A percentile compares a stretch with the other conserved stretches of the same genome.
Conservation (phyloP, 2,888 invertebrate species). For the Synanthedon vespiformis region DNA sequence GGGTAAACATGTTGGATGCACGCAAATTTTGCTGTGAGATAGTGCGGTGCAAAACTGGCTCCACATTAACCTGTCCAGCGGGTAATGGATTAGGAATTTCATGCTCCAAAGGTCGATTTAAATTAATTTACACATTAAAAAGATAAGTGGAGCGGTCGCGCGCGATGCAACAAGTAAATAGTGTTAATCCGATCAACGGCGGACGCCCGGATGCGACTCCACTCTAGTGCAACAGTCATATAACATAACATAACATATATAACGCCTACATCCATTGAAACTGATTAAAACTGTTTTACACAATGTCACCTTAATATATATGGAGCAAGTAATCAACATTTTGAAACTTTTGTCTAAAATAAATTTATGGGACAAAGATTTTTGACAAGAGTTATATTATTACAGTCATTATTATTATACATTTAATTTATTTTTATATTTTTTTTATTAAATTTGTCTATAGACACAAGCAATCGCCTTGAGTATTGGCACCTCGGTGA, state of each 20-base stretch:
- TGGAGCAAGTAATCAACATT: too few relatives aligned
- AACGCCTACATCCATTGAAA: not conserved
- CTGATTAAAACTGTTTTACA: too few relatives aligned
- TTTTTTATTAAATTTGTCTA: too few relatives aligned
- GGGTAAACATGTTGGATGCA: slow-evolving; percentile 35
- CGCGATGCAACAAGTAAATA: slow-evolving; percentile 44
- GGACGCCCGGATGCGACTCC: slow-evolving; percentile 13
- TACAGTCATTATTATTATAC: too few relatives aligned
- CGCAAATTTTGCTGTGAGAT: slow-evolving; percentile 25
- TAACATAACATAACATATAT: too few relatives aligned
- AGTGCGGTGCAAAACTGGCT: slow-evolving; percentile 22
- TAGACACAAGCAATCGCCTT: too few relatives aligned
- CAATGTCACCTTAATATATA: too few relatives aligned
- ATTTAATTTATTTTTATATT: too few relatives aligned
- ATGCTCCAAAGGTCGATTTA: slow-evolving; percentile 53
- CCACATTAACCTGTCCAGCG: slow-evolving; percentile 51
- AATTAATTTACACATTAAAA: slow-evolving; percentile 63
- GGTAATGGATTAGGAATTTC: slow-evolving; percentile 61
- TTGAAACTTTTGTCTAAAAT: too few relatives aligned
- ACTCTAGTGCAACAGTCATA: not conserved
- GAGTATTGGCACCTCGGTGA: too few relatives aligned
- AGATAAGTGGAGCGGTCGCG: slow-evolving; percentile 34
- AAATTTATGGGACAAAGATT: too few relatives aligned
- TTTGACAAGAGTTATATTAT: too few relatives aligned
- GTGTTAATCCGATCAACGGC: slow-evolving; percentile 43